Percentiles rank a stretch among this genome's conserved stretches.
phyloP scores from a whole-genome alignment of 37 sponge, comb jelly and placozoan species.

The Halichondria panicea region DNA sequence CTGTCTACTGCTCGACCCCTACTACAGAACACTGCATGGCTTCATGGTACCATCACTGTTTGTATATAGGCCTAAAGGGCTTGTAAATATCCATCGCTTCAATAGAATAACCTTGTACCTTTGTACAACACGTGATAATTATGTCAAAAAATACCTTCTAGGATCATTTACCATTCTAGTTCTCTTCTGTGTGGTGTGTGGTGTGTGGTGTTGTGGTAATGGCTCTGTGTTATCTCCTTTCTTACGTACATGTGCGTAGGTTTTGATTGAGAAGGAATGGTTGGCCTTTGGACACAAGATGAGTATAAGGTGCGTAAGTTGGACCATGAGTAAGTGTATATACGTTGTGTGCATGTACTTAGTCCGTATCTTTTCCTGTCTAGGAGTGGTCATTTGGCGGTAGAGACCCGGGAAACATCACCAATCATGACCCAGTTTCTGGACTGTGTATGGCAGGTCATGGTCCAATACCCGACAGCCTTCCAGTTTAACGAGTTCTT shows the following conservation, averaged over 20 bases:
- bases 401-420: conserved; percentile 42
- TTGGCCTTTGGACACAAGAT: conserved; percentile 89
- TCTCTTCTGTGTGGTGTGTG: no score
- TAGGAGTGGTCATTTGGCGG: conserved; percentile 49
- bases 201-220: no score
- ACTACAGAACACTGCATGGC: conserved; percentile 81
- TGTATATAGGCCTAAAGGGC: no score
- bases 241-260: no score
- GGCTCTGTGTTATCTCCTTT: no score
- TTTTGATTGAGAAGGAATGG: conserved; percentile 86
- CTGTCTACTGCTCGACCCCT: conserved; percentile 76
- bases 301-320: conserved; percentile 29
- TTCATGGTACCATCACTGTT: conserved; percentile 60
- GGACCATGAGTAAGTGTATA: not conserved
- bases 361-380: not conserved
- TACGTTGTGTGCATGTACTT: not conserved
- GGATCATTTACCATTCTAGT: no score
- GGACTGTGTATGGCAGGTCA: conserved; percentile 79
- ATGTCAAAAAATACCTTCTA: no score
- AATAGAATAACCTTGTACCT: no score
- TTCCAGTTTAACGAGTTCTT: conserved; percentile 81
- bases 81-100: no score
- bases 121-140: no score
- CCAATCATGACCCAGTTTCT: conserved; percentile 83
- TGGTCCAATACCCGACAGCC: conserved; percentile 64